A percentile compares a stretch with the other conserved stretches of the same genome.
phyloP scores from a whole-genome alignment of 2,888 invertebrate species.

The Polyploca ridens region DNA sequence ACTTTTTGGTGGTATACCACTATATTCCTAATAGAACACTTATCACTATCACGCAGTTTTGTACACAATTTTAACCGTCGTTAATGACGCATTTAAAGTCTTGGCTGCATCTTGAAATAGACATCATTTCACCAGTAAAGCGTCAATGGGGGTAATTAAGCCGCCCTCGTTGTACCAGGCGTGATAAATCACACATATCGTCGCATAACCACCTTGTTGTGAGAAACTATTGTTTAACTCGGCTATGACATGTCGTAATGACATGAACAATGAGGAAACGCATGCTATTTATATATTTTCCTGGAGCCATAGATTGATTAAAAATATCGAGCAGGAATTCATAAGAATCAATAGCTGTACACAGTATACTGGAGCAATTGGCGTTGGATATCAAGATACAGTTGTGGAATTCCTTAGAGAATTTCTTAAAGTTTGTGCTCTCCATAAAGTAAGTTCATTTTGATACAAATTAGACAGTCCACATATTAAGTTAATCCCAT shows the following conservation, averaged over 20 bases:
- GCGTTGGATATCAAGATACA: no score
- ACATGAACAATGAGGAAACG: background rate
- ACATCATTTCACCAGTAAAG: background rate
- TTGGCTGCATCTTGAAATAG: background rate
- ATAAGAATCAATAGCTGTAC: background rate
- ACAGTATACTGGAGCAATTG: background rate
- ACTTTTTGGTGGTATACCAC: background rate
- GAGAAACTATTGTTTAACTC: conserved; percentile 9
- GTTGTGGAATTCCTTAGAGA: background rate
- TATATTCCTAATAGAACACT: background rate
- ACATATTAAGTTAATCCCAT: background rate
- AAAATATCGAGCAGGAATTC: background rate
- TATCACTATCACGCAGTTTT: background rate
- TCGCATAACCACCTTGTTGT: background rate
- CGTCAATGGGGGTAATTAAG: conserved; percentile 3
- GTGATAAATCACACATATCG: conserved; percentile 6
- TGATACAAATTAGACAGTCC: background rate
- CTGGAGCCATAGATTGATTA: background rate
- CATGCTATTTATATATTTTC: conserved; percentile 2
- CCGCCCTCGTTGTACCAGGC: background rate
- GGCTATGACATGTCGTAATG: background rate
- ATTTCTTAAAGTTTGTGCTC: background rate
- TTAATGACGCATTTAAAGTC: background rate
- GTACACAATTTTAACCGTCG: background rate
- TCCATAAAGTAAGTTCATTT: background rate